Evolutionary conservation across 1,140 invertebrate species (phyloP).

Genomic region (Drosophila paulistorum): DNA sequence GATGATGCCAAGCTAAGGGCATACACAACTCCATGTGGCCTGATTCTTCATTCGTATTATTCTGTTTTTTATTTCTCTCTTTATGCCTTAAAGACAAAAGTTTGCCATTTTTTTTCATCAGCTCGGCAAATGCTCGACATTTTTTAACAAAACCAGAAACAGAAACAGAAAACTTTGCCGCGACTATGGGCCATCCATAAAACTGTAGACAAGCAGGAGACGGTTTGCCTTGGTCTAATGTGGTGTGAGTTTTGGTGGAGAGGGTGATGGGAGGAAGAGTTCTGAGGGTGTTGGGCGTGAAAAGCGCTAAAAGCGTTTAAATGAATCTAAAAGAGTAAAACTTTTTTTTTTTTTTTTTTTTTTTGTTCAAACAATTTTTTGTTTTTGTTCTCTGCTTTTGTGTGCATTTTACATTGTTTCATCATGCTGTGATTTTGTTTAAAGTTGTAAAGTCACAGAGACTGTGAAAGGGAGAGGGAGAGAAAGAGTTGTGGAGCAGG

Average conservation of each 20-base stretch:
- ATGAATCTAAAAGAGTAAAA: constrained; percentile 73
- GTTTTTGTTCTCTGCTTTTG: constrained; percentile 26
- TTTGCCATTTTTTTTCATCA: constrained; percentile 59
- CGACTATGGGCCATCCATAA: constrained; percentile 41
- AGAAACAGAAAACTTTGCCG: constrained; percentile 41
- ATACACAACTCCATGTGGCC: constrained; percentile 9
- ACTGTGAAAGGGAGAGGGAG: neutral
- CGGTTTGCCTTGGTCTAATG: constrained; percentile 28
- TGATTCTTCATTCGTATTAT: neutral
- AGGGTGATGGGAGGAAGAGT: neutral
- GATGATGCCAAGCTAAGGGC: neutral
- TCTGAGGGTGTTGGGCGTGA: constrained; percentile 45
- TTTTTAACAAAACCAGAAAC: constrained; percentile 50
- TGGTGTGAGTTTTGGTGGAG: neutral
- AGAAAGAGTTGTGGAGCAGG: neutral
- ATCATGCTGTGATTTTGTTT: constrained; percentile 49
- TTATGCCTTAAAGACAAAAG: constrained; percentile 44
- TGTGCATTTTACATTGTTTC: constrained; percentile 59
- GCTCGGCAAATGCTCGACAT: constrained; percentile 23
- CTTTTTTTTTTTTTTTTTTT: constrained; percentile 38
- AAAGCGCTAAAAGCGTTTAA: constrained; percentile 75
- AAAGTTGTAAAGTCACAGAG: constrained; percentile 55
- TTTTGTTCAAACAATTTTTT: constrained; percentile 41
- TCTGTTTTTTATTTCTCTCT: constrained; percentile 17
- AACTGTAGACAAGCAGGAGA: constrained; percentile 42